Base-by-base conservation (phyloP, 2,113 vertebrate species). In the Tautogolabrus adspersus region DNA sequence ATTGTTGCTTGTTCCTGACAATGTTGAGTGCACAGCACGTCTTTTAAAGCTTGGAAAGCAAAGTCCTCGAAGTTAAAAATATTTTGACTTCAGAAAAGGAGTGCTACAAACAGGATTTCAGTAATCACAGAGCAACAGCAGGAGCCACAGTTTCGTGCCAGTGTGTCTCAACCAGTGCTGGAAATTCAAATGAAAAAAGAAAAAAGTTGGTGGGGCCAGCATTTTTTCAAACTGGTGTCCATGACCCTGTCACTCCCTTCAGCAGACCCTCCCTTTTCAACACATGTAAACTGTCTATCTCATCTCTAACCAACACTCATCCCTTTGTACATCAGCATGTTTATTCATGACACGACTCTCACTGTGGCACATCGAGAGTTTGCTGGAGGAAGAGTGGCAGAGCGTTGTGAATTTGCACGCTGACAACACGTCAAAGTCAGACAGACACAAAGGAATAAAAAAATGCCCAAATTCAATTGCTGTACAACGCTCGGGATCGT, bases 251-350 rank as follows among this genome's bases (percentile, higher is more conserved):
- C 72, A 63, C 21, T 69, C 46, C 54, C 51, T 61, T 61, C 51
- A 65, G 75, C 72, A 62, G 65, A 79, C 75, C 70, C 46, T 82
- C 52, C 44, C 74, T 81, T 83, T 89, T 78, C 86, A 86, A 88
- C 85, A 85, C 84, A 72, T 90, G 85, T 91, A 87, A 90, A 89
- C 87, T 89, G 82, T 82, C 85, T 65, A 84, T 90, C 87, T 86
- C 83, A 88, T 90, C 86, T 85, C 76, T 10, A 65, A 82, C 72
- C 82, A 81, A 71, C 90, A 77, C 71, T 86, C 74, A 66, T 81
- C 78, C 76, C 84, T 90, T 90, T 92, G 84, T 89, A 79, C 61
- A 74, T 66, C 77, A 4, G 51, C 82, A 91, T 93, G 86, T 91
- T 90, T 89, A 91, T 90, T 92, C 86, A 93, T 91, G 85, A 83